Evolutionary conservation across 2,888 invertebrate genomes (phyloP).

Genomic region (Chalcosyrphus nemorum): DNA sequence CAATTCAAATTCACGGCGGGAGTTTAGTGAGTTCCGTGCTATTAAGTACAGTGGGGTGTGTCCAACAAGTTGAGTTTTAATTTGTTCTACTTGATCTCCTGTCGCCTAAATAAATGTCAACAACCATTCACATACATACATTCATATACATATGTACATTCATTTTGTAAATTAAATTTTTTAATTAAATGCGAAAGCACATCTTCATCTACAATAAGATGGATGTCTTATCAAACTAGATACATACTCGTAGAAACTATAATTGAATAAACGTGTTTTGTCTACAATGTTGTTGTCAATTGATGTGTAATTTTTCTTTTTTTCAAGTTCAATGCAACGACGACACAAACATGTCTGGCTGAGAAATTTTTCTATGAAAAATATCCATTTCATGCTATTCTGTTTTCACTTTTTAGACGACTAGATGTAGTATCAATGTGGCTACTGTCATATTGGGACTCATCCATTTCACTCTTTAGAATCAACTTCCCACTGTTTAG

Average conservation of each 20-base stretch:
- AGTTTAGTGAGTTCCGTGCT: conserved; percentile 1
- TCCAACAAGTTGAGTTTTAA: not conserved
- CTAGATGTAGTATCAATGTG: not conserved
- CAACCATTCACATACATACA: conserved; percentile 2
- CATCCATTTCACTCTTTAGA: too few species aligned
- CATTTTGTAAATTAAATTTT: not conserved
- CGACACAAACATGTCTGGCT: not conserved
- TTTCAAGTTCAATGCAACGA: conserved; percentile 11
- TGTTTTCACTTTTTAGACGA: not conserved
- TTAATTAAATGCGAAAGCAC: not conserved
- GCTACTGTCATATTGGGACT: not conserved
- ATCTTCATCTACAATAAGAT: not conserved
- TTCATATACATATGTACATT: too few species aligned
- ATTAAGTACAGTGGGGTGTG: not conserved
- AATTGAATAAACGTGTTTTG: conserved; percentile 38
- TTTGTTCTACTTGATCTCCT: not conserved
- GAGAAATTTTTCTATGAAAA: not conserved
- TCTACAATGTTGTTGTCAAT: not conserved
- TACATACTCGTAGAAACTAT: not conserved
- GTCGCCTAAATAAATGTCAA: not conserved
- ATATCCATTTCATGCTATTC: not conserved
- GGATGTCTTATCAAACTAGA: not conserved
- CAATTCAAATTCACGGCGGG: not conserved
- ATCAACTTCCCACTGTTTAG: too few species aligned
- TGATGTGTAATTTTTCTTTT: conserved; percentile 10